Percentiles rank a stretch among this genome's conserved stretches.
These are phyloP conservation scores for Ectemnius cavifrons DNA, from an alignment of 2,888 invertebrate species.

Conservation along the genomic window DNA sequence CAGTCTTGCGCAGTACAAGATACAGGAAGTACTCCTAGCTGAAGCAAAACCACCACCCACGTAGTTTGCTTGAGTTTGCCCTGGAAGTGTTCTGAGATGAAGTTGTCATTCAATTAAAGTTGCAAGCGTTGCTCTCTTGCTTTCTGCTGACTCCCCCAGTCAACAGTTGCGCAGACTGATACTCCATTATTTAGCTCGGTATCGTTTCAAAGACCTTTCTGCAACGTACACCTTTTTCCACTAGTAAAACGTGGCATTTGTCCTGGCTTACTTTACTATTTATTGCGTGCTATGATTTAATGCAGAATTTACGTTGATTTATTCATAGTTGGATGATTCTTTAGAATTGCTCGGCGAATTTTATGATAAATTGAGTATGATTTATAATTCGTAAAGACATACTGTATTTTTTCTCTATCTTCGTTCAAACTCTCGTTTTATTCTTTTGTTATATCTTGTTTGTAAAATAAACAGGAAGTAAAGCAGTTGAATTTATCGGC, in stretches of 20 bases:
- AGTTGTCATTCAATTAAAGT: slow-evolving; percentile 7
- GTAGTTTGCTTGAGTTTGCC: slow-evolving; percentile 3
- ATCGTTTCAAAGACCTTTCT: background rate
- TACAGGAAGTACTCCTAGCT: too few species aligned
- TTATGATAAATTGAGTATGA: too few species aligned
- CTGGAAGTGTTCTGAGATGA: slow-evolving; percentile 3
- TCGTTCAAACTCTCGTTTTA: too few species aligned
- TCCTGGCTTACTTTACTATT: background rate
- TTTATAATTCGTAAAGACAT: too few species aligned
- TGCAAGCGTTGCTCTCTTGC: background rate
- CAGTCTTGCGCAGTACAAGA: too few species aligned
- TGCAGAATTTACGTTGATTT: background rate
- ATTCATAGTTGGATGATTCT: too few species aligned
- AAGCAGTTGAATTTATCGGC: too few species aligned
- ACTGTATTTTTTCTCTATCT: too few species aligned
- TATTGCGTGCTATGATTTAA: background rate
- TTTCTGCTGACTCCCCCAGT: background rate
- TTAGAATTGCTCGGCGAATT: too few species aligned
- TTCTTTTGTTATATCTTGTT: too few species aligned
- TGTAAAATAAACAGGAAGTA: too few species aligned
- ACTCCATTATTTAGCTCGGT: background rate
- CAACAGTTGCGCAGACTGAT: background rate
- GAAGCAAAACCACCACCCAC: background rate
- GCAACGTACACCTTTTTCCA: too few species aligned
- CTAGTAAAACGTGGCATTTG: background rate